Evolutionary conservation across 1,140 invertebrate species (phyloP).

Genomic region (Marisa cornuarietis): DNA sequence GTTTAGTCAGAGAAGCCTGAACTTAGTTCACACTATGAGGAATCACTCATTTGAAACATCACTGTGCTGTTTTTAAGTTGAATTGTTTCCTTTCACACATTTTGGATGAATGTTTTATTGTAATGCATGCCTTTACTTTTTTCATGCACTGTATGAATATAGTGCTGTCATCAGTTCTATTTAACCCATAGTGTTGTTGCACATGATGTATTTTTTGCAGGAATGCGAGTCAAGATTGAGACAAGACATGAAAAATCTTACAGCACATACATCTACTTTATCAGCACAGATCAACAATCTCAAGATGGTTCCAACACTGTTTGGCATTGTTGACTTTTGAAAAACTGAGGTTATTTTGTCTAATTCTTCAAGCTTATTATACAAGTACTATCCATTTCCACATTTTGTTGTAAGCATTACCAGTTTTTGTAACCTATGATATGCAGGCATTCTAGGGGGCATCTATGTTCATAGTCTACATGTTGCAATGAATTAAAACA

Average conservation of each 20-base stretch:
- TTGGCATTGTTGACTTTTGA: slow-evolving; percentile 62
- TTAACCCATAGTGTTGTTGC: neutral
- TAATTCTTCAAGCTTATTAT: no score
- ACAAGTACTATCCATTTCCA: no score
- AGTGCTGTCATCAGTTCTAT: neutral
- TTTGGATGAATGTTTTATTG: neutral
- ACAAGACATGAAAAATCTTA: slow-evolving; percentile 48
- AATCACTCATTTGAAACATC: no score
- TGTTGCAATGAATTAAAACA: no score
- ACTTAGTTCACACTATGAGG: no score
- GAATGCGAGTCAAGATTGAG: slow-evolving; percentile 53
- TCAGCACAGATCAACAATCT: slow-evolving; percentile 54
- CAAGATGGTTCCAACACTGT: slow-evolving; percentile 61
- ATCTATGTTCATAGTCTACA: no score
- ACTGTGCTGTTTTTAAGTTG: no score
- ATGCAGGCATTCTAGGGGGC: no score
- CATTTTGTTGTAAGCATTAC: no score
- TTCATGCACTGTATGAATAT: neutral
- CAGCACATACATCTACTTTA: slow-evolving; percentile 42
- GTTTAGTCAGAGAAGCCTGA: no score
- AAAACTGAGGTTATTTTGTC: slow-evolving; percentile 1
- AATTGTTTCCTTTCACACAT: no score
- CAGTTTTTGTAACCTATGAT: no score
- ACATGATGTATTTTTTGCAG: slow-evolving; percentile 38
- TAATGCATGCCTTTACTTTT: neutral